Percentiles rank a stretch among this genome's conserved stretches.
These are phyloP conservation scores for Trachelipus rathkii DNA, from an alignment of 1,140 invertebrate species.

Conservation along the genomic window DNA sequence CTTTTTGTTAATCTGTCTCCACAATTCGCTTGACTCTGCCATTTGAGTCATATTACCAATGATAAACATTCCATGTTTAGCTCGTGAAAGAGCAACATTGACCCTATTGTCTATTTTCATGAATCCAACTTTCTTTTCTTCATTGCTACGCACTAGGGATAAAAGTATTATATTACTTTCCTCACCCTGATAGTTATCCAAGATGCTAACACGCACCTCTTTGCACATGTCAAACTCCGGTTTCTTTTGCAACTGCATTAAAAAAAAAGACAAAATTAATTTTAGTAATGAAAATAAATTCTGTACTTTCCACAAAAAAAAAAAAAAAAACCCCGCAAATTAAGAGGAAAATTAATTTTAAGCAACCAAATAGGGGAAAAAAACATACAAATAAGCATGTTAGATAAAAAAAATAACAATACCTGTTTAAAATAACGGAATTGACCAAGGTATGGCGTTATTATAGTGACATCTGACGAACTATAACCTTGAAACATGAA, in stretches of 20 bases:
- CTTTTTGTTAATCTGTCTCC: constrained; percentile 47
- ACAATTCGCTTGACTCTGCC: background rate
- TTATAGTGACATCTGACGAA: no score
- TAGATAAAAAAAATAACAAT: no score
- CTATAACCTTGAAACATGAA: no score
- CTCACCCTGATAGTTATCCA: constrained; percentile 82
- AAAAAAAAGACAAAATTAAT: background rate
- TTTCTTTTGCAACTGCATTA: constrained; percentile 31
- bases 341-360: no score
- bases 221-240: constrained; percentile 12
- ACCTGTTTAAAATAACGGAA: no score
- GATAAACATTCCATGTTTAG: constrained; percentile 66
- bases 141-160: constrained; percentile 73
- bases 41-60: constrained; percentile 59
- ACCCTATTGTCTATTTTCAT: constrained; percentile 69
- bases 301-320: no score
- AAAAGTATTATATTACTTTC: constrained; percentile 78
- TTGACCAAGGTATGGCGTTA: no score
- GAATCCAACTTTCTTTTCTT: constrained; percentile 68
- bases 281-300: no score
- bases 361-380: no score
- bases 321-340: no score
- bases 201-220: constrained; percentile 56
- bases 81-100: constrained; percentile 77
- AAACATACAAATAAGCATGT: no score